These are phyloP conservation scores for Rotaria socialis DNA, from an alignment of 2,888 invertebrate genomes.

Conservation along the genomic window DNA sequence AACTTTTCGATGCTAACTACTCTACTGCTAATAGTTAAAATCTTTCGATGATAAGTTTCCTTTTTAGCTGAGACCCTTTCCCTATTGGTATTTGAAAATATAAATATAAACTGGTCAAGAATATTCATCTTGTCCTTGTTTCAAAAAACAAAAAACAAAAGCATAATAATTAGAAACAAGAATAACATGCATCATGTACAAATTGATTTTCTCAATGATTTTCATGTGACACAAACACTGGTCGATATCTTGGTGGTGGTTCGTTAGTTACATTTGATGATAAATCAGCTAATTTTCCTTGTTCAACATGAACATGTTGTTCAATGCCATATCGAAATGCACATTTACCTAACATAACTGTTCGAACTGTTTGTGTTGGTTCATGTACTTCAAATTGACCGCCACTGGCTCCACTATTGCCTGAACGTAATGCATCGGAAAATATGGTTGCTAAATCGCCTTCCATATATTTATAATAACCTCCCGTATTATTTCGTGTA, in stretches of 20 bases:
- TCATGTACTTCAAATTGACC: conserved; percentile 19
- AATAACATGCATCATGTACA: no score
- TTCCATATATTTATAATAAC: conserved; percentile 23
- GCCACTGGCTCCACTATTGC: background rate
- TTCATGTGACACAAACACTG: background rate
- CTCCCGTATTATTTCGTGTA: conserved; percentile 24
- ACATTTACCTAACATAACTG: conserved; percentile 51
- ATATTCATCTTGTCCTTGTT: background rate
- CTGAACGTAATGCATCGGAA: background rate
- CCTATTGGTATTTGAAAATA: background rate
- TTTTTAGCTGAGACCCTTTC: background rate
- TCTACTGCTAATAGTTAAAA: background rate
- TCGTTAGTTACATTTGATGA: background rate
- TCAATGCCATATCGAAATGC: conserved; percentile 56
- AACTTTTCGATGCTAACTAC: background rate
- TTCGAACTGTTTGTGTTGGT: conserved; percentile 16
- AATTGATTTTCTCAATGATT: background rate
- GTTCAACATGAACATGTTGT: conserved; percentile 51
- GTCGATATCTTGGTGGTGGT: conserved; percentile 34
- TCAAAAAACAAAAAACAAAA: no score
- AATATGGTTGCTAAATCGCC: conserved; percentile 8
- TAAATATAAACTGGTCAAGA: background rate
- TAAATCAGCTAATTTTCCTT: background rate
- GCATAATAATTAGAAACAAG: no score
- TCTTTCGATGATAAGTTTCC: background rate